Percentiles rank a stretch among this genome's conserved stretches.
These are phyloP conservation scores for Anguilla marmorata DNA, from an alignment of 2,797 vertebrate genomes.

Conservation along the genomic window DNA sequence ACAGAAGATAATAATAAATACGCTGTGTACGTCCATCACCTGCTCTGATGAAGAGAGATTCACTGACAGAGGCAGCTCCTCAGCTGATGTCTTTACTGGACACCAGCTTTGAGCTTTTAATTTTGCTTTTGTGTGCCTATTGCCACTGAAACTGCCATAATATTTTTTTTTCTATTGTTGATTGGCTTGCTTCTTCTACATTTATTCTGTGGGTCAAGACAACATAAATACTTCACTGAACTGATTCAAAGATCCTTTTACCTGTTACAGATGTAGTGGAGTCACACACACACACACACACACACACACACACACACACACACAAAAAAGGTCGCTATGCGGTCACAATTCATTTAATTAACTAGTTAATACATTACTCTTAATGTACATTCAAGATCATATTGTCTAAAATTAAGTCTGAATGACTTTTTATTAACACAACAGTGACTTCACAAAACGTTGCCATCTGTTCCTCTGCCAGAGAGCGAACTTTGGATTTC, in stretches of 20 bases:
- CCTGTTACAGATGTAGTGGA: background rate
- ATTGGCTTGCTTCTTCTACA: background rate
- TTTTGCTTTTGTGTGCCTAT: background rate
- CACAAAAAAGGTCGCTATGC: too few species aligned
- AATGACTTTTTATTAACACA: background rate
- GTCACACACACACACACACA: background rate
- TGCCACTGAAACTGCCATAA: background rate
- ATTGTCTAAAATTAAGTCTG: background rate
- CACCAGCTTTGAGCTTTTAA: background rate
- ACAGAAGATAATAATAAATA: too few species aligned
- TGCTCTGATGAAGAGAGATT: background rate
- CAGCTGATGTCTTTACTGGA: background rate
- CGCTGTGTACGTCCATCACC: background rate
- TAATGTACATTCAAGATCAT: background rate
- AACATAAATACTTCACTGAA: slow-evolving; percentile 1
- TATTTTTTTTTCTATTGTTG: background rate
- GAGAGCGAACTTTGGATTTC: background rate
- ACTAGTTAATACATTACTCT: background rate
- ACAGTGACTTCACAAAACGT: background rate
- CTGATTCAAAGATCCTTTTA: background rate
- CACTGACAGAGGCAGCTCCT: background rate
- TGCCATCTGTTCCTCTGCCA: slow-evolving; percentile 9
- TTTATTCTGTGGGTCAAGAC: background rate
- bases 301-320: too few species aligned
- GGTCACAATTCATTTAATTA: background rate